Percentiles rank a stretch among this genome's conserved stretches.
phyloP scores from a whole-genome alignment of 2,888 invertebrate species.

The Antheraea assamensis region DNA sequence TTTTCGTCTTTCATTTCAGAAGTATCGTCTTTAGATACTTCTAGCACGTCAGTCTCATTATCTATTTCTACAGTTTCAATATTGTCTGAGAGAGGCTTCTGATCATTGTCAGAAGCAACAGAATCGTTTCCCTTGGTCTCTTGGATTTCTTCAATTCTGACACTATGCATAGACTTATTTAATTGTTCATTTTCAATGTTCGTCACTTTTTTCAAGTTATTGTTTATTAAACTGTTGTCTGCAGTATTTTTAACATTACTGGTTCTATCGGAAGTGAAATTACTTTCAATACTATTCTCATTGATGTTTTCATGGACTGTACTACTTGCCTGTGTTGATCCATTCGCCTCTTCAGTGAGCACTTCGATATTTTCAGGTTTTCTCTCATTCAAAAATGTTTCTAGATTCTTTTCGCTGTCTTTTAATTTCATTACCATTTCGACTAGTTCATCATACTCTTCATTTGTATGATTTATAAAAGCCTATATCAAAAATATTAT shows the following conservation, averaged over 20 bases:
- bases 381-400: constrained; percentile 74
- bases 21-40: constrained; percentile 48
- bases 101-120: constrained; percentile 25
- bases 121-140: constrained; percentile 36
- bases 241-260: constrained; percentile 48
- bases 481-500: constrained; percentile 71
- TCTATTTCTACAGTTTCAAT: constrained; percentile 28
- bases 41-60: constrained; percentile 32
- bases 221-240: constrained; percentile 49
- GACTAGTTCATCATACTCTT: constrained; percentile 83
- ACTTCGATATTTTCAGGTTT: constrained; percentile 66
- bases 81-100: constrained; percentile 27
- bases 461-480: constrained; percentile 77
- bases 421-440: constrained; percentile 86
- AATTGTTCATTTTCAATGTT: constrained; percentile 76
- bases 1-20: constrained; percentile 52
- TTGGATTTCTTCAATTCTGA: constrained; percentile 48
- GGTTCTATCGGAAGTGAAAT: constrained; percentile 40
- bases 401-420: constrained; percentile 86
- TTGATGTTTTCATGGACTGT: constrained; percentile 33
- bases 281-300: constrained; percentile 33
- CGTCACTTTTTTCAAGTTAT: constrained; percentile 70
- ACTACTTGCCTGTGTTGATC: constrained; percentile 34
- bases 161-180: constrained; percentile 63
- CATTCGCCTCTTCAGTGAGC: constrained; percentile 51